Percentiles rank a stretch among this genome's conserved stretches.
Evolutionary conservation across 2,113 vertebrate species (phyloP).

Genomic region (Bettongia penicillata): DNA sequence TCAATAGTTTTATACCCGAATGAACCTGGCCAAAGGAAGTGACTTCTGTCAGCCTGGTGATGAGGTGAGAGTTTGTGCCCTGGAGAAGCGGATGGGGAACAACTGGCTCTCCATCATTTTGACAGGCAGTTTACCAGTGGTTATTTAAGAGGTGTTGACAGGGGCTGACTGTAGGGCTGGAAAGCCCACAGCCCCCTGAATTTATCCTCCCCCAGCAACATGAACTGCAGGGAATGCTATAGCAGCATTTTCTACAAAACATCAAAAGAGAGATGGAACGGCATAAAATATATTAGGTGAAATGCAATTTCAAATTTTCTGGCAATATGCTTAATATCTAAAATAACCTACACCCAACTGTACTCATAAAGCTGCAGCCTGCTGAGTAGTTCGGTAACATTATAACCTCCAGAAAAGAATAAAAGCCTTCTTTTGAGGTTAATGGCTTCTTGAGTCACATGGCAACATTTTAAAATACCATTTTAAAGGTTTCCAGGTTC

Average conservation of each 20-base stretch:
- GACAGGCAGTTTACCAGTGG: conserved; percentile 70
- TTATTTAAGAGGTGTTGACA: conserved; percentile 78
- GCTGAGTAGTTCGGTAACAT: conserved; percentile 69
- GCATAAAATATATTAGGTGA: conserved; percentile 79
- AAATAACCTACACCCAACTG: conserved; percentile 71
- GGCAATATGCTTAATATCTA: conserved; percentile 76
- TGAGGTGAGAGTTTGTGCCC: conserved; percentile 64
- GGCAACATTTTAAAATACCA: conserved; percentile 72
- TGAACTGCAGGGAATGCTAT: conserved; percentile 72
- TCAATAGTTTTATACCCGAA: not conserved
- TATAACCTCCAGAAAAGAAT: conserved; percentile 76
- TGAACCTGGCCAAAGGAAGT: conserved; percentile 40
- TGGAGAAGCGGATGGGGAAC: conserved; percentile 70
- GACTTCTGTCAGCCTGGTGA: conserved; percentile 53
- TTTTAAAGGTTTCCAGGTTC: conserved; percentile 76
- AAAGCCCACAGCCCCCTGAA: conserved; percentile 66
- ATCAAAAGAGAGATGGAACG: conserved; percentile 74
- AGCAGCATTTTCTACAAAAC: conserved; percentile 77
- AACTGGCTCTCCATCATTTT: conserved; percentile 73
- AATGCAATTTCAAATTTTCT: conserved; percentile 79
- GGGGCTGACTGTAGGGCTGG: conserved; percentile 65
- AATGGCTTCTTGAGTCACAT: conserved; percentile 66
- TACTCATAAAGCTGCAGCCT: conserved; percentile 71
- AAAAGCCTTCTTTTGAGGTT: conserved; percentile 73
- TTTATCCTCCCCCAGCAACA: conserved; percentile 74